Evolutionary conservation across 2,113 vertebrate species (phyloP).

Genomic region (Marcusenius ussheri): DNA sequence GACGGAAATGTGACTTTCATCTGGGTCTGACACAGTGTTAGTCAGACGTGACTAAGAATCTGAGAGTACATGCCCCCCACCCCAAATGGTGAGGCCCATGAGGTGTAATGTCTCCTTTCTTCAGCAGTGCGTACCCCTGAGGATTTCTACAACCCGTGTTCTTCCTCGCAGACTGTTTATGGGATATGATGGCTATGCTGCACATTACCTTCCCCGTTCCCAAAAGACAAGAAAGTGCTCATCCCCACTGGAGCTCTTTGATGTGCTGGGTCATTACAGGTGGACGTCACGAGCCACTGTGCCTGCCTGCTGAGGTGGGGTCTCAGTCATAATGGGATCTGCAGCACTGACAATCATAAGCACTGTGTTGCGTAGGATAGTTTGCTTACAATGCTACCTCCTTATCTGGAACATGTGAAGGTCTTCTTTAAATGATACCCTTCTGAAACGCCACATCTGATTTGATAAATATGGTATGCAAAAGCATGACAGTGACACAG

Average conservation of each 20-base stretch:
- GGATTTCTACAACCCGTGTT: background rate
- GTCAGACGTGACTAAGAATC: background rate
- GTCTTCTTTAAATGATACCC: background rate
- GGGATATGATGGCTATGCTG: background rate
- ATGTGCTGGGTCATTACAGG: slow-evolving; percentile 15
- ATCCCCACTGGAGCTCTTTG: slow-evolving; percentile 9
- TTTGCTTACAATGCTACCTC: background rate
- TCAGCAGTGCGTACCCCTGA: background rate
- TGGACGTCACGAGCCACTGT: background rate
- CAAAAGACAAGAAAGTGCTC: background rate
- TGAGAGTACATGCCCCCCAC: background rate
- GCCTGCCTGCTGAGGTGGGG: background rate
- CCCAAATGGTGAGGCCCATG: background rate
- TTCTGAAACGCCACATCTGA: background rate
- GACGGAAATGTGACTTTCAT: background rate
- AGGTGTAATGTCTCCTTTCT: background rate
- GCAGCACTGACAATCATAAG: background rate
- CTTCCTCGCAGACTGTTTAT: background rate
- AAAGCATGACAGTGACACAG: background rate
- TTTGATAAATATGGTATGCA: background rate
- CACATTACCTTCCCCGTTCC: background rate
- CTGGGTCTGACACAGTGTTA: background rate
- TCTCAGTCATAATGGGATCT: background rate
- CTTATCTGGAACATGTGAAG: background rate
- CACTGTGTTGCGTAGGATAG: background rate